Base-by-base conservation (phyloP, 2,888 invertebrate genomes). In the Dioctria linearis region DNA sequence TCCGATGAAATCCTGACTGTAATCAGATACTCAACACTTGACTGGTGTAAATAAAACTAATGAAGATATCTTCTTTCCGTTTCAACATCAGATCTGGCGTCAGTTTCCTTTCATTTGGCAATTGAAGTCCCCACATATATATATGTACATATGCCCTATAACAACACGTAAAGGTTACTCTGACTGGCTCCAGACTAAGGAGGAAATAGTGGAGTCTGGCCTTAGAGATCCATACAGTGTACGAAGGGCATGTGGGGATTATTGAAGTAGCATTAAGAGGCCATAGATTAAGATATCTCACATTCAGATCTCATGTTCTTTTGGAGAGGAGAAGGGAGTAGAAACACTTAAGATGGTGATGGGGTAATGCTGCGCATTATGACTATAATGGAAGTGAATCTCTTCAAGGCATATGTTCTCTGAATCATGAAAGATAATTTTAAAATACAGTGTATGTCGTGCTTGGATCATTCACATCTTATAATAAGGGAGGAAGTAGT, bases 11-110 rank as follows among this genome's bases (percentile, higher is more conserved):
- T 71, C 71, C 71, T 71, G 69, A 37, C 59, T 80, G 80, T 81
- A 82, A 82, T 82, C 80, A 76, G 82, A 82, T 80, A 82, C 80
- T 80, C 79, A 79, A 78, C 80, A 81, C 81, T 80, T 82, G 81
- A 81, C 80, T 81, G 8, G 40, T 82, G 81, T 82, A 80, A 81
- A 71, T 78, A 81, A 78, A 81, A 75, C 78, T 82, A 81, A 82
- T 82, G 79, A 79, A 79, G 79, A 79, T 51, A 40, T 78, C 37
- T 76, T 46, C 51, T 51, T 66, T 66, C 46, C 66, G 43, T 11
- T 46, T 11, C 66, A 66, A n/a, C 66, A 66, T 46, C 66, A 66
- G 39, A 39, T 6, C 63, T 39, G 37, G 39, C 63, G 39, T 63
- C 40, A 9, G 63, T 3, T 5, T 37, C 63, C 63, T 61, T 63